Base-by-base conservation (phyloP, 2,888 invertebrate genomes). In the Taphrorychus bicolor region DNA sequence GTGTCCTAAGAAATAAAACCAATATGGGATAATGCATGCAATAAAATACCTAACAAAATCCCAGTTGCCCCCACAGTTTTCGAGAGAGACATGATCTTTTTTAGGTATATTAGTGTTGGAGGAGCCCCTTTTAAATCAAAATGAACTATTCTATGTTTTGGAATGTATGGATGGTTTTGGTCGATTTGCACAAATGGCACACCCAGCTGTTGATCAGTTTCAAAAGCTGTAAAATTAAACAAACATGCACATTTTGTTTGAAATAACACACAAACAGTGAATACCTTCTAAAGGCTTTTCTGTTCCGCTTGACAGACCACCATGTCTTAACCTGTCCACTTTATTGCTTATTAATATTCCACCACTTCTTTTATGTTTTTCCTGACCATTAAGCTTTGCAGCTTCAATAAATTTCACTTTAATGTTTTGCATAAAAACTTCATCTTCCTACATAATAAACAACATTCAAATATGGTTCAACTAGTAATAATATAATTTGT, bases 51-150 rank as follows among this genome's bases (percentile, higher is more conserved):
- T 69, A 82, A 53, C 60, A 82, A 78, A 53, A 93, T 80, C 0
- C 92, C 92, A 4, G 91, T 93, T 5, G 91, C 91, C 7, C 91
- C 89, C 66, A 90, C 77, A 14, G 85, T 83, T 73, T 85, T 87
- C 4, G 88, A 78, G 61, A 88, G 78, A 16, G 87, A 85, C 70
- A 89, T 82, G 18, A 88, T 73, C 73, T 86, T 84, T 77, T 87
- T 85, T 19, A 89, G 81, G 76, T 86, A 90, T 9, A 80, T 77
- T 5, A 90, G 78, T 78, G 87, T 87, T 9, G 91, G 90, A 18
- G 92, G 90, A 1, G 92, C 92, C 22, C 92, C 92, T 80, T 93
- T 93, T 42, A 93, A 80, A 80, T 93, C 92, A 65, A 92, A 84
- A 80, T 93, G 92, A 16, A 93, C 88, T 51, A 93, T 78, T 32